Conservation (phyloP, 64 coral and sea anemone genomes). For the Astreopora myriophthalma region DNA sequence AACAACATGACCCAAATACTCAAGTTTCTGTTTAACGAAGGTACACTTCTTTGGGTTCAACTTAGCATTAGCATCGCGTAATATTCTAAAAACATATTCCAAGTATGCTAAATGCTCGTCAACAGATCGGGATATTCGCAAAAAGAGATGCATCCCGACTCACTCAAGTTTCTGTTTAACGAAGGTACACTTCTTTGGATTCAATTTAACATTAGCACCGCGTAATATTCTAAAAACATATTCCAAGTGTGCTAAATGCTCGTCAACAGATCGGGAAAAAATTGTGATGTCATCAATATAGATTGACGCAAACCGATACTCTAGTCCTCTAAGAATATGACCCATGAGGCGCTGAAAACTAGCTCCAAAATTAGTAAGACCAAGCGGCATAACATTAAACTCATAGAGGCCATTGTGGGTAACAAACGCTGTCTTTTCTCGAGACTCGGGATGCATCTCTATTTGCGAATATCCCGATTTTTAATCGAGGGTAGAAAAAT, state of each 20-base stretch:
- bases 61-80: neutral
- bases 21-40: neutral
- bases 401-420: constrained; percentile 36
- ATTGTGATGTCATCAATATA: constrained; percentile 35
- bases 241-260: neutral
- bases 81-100: neutral
- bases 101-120: constrained; percentile 1
- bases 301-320: neutral
- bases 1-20: constrained; percentile 1
- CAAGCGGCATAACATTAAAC: constrained; percentile 12
- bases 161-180: neutral
- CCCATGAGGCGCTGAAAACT: constrained; percentile 20
- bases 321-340: constrained; percentile 8
- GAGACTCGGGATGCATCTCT: neutral
- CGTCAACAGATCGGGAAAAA: neutral
- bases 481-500: constrained; percentile 10
- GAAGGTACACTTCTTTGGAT: constrained; percentile 24
- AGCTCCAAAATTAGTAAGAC: neutral
- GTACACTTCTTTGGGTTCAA: constrained; percentile 9
- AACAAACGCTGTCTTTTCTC: constrained; percentile 24
- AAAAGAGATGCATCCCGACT: no score
- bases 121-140: neutral
- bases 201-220: neutral
- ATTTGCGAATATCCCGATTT: constrained; percentile 30
- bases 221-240: neutral